Evolutionary conservation across 2,888 invertebrate species (phyloP), one percentile per base, ranked within the genome.

Genomic region (Malthinus flaveolus): DNA sequence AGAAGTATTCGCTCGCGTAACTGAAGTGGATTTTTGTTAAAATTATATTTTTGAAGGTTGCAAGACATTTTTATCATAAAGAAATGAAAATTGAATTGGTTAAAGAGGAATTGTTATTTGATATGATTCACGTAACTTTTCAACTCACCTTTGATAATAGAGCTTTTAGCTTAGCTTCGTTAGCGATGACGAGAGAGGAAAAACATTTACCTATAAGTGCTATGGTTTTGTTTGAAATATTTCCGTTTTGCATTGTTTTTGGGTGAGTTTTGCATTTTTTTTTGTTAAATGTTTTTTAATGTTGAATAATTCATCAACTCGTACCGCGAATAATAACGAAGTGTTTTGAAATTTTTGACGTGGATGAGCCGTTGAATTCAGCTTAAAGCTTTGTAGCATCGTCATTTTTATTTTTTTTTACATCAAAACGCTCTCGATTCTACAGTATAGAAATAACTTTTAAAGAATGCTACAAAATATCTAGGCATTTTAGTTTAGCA

Each of bases 221-320:
- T 0, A 89, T 92, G 7, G 90, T 95, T 23, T 83, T 97, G 44
- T 96, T 97, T 72, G 96, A 97, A 77, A 94, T 97, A 73, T 98
- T 98, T 77, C 97, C 98, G 1, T 98, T 98, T 83, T 95, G 96
- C 80, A 91, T 98, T 66, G 95, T 97, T 37, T 97, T 97, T 78
- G 93, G 94, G 90, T 93, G 79, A 82, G 85, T 82, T 37, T 33
- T 39, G n/a, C 15, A 31, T 2, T 56, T 47, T 58, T 10, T 10
- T 35, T 35, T 3, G 10, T 35, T 35, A 10, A 35, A 35, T 9
- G 7, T 35, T 1, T 35, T 35, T 35, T 35, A 36, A 36, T 12
- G 2, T 37, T 37, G 3, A 12, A 37, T 23, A 23, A 23, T 23
- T 23, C 23, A 23, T 23, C 23, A 23, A 23, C 23, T 23, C 5